Percentiles rank a stretch among this genome's conserved stretches.
Evolutionary conservation across 1,140 invertebrate genomes (phyloP).

Genomic region (Leptinotarsa lineolata): DNA sequence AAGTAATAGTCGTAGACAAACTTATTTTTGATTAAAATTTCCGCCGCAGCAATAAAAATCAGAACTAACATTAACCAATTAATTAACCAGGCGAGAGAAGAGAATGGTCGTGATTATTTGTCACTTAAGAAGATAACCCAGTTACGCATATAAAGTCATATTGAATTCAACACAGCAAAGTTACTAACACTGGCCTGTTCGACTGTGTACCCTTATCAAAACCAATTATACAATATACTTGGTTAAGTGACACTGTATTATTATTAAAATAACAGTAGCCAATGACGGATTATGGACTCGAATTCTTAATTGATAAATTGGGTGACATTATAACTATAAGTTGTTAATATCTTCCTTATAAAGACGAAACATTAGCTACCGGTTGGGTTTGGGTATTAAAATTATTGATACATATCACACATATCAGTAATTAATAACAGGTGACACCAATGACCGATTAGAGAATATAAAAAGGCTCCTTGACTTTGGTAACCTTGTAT

Average conservation of each 20-base stretch:
- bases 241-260: slow-evolving; percentile 53
- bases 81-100: slow-evolving; percentile 46
- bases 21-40: slow-evolving; percentile 46
- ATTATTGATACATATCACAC: slow-evolving; percentile 5
- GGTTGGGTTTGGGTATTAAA: slow-evolving; percentile 2
- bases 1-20: slow-evolving; percentile 31
- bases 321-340: slow-evolving; percentile 42
- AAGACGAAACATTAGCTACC: slow-evolving; percentile 24
- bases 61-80: slow-evolving; percentile 54
- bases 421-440: slow-evolving; percentile 20
- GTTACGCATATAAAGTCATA: slow-evolving; percentile 29
- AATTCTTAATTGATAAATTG: slow-evolving; percentile 55
- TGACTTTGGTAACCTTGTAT: not conserved
- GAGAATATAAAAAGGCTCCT: slow-evolving; percentile 2
- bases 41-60: slow-evolving; percentile 50
- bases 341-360: slow-evolving; percentile 25
- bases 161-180: not conserved
- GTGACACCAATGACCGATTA: slow-evolving; percentile 11
- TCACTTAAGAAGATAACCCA: slow-evolving; percentile 55
- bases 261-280: slow-evolving; percentile 51
- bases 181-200: slow-evolving; percentile 24
- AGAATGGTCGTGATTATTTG: slow-evolving; percentile 54
- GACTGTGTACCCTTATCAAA: slow-evolving; percentile 53
- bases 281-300: slow-evolving; percentile 47
- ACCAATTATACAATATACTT: slow-evolving; percentile 55